phyloP scores from a whole-genome alignment of 2,797 vertebrate genomes.

The Macropodus opercularis region DNA sequence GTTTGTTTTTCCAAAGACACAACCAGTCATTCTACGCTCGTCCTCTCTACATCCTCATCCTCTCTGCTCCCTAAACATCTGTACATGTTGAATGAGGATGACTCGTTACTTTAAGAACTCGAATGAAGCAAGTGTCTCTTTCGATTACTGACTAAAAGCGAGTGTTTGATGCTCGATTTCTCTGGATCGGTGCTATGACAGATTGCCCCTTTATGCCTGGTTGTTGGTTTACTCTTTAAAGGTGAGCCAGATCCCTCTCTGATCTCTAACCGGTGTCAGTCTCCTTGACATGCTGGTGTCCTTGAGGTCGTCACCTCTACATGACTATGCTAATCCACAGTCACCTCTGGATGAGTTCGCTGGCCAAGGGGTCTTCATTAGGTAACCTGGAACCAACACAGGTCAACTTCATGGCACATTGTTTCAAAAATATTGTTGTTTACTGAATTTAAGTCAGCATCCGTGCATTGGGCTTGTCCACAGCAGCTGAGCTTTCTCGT shows the following conservation, averaged over 20 bases:
- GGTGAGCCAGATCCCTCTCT: conserved; percentile 18
- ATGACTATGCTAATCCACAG: conserved; percentile 46
- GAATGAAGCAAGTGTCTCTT: conserved; percentile 19
- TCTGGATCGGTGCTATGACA: conserved; percentile 34
- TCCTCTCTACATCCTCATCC: neutral
- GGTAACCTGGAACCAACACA: neutral
- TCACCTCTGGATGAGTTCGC: conserved; percentile 35
- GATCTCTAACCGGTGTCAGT: conserved; percentile 15
- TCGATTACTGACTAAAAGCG: conserved; percentile 31
- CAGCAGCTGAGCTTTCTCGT: conserved; percentile 15
- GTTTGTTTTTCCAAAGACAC: conserved; percentile 14
- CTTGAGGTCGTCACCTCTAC: conserved; percentile 36
- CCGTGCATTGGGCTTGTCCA: neutral
- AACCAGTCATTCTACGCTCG: conserved; percentile 1
- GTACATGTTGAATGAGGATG: conserved; percentile 1
- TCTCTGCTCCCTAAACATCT: neutral
- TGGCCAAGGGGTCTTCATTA: conserved; percentile 16
- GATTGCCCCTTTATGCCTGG: conserved; percentile 23
- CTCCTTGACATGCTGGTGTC: conserved; percentile 31
- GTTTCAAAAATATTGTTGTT: neutral
- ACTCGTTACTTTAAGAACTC: conserved; percentile 7
- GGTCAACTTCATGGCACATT: neutral
- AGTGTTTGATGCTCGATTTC: conserved; percentile 26
- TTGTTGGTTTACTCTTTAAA: conserved; percentile 1
- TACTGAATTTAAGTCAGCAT: neutral